Evolutionary conservation across 2,888 invertebrate species (phyloP).

Genomic region (Lutraria lutraria): DNA sequence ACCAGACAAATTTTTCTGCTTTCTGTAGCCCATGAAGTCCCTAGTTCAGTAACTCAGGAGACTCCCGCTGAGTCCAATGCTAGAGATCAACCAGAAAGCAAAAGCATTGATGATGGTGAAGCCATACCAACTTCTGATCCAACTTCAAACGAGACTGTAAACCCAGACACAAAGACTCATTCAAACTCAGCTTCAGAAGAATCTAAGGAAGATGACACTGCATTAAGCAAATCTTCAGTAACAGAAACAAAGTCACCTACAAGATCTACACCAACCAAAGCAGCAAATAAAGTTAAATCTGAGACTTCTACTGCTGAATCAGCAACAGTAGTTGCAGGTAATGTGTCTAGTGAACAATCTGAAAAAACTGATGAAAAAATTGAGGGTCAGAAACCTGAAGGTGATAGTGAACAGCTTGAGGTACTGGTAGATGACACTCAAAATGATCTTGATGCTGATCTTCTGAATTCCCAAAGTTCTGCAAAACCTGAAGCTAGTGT

Average conservation of each 20-base stretch:
- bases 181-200: background rate
- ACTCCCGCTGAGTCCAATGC: constrained; percentile 36
- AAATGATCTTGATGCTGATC: constrained; percentile 86
- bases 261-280: constrained; percentile 37
- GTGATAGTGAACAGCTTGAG: constrained; percentile 85
- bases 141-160: constrained; percentile 6
- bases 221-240: constrained; percentile 25
- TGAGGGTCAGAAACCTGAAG: constrained; percentile 64
- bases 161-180: background rate
- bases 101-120: constrained; percentile 12
- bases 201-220: constrained; percentile 11
- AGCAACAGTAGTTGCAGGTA: constrained; percentile 42
- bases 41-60: constrained; percentile 52
- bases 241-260: constrained; percentile 29
- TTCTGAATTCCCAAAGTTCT: constrained; percentile 69
- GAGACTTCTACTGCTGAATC: constrained; percentile 29
- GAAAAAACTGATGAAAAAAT: constrained; percentile 45
- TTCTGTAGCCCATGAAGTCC: constrained; percentile 69
- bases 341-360: constrained; percentile 31
- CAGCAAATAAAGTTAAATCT: constrained; percentile 31
- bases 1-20: constrained; percentile 70
- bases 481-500: constrained; percentile 40
- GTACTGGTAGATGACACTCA: constrained; percentile 87
- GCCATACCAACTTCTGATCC: constrained; percentile 38
- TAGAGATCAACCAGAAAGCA: constrained; percentile 29